Base-by-base conservation (phyloP, 2,113 vertebrate genomes). In the Pelusios castaneus region DNA sequence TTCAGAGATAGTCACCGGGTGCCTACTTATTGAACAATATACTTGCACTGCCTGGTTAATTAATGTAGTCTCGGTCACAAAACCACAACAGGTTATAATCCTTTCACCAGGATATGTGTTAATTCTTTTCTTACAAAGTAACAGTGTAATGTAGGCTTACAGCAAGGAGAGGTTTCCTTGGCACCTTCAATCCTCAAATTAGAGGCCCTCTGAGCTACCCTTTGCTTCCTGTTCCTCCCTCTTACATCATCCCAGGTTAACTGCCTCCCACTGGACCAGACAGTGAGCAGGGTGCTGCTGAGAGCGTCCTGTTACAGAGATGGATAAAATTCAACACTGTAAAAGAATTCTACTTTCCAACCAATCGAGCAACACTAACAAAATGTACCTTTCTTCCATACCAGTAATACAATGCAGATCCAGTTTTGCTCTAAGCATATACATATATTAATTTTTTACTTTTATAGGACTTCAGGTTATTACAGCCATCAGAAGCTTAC, bases 391-490 rank as follows among this genome's bases (percentile, higher is more conserved):
- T 31, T 25, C 34, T 91, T 85, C n/a, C 25, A 52, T 16, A 54
- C 75, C 16, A 10, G 63, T 70, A 70, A 38, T n/a, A 70, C 60
- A 34, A 70, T 70, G 22, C 34, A 70, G 10, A 51, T 38, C 45
- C 17, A 49, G 29, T 63, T 27, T 49, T 52, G 34, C 10, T 17
- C 51, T 24, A 34, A 70, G 11, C 22, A 8, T 47, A 38, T 49
- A 84, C 6, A 38, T 89, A 22, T 87, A 41, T 38, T 90, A 67
- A 51, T 75, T 93, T 94, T 87, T 73, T 76, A 10, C 86, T 13
- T 95, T 92, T 87, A 84, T 58, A 91, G 14, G 82, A 6, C 22
- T 80, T 80, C 86, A 88, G 76, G 67, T 89, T 25, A 84, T 7
- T 73, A 43, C 63, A n/a, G 70, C 2, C 80, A 80, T 52, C 78